phyloP scores from a whole-genome alignment of 2,797 vertebrate genomes.

The Gambusia yucatana region DNA sequence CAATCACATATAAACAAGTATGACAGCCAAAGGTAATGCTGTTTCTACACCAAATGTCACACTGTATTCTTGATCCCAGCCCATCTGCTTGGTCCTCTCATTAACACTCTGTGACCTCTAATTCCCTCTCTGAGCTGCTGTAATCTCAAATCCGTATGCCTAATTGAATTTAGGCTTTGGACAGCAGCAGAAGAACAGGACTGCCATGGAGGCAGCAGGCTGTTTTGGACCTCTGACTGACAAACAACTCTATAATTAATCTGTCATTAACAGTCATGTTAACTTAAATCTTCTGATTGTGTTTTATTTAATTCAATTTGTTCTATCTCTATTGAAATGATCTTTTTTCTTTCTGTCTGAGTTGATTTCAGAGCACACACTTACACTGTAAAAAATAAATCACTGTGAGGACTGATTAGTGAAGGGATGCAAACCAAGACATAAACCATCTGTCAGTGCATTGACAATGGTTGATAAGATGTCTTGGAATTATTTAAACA shows the following conservation, averaged over 20 bases:
- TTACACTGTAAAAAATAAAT: not conserved
- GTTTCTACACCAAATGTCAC: slow-evolving; percentile 2
- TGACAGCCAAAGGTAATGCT: not conserved
- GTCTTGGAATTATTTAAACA: not conserved
- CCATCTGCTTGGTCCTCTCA: slow-evolving; percentile 32
- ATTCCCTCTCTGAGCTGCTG: slow-evolving; percentile 21
- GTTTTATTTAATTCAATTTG: not conserved
- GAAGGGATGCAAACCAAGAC: not conserved
- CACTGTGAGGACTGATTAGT: not conserved
- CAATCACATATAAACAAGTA: not conserved
- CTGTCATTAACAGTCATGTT: not conserved
- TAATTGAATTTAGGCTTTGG: slow-evolving; percentile 20
- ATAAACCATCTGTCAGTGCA: not conserved
- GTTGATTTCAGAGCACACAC: not conserved
- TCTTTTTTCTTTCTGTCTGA: not conserved
- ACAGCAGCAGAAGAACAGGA: not conserved
- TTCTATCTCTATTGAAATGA: not conserved
- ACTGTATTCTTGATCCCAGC: slow-evolving; percentile 7
- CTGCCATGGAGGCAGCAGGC: not conserved
- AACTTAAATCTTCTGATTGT: not conserved
- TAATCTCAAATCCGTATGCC: slow-evolving; percentile 52
- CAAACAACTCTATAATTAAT: not conserved
- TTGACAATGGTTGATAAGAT: not conserved
- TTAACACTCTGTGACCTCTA: slow-evolving; percentile 21
- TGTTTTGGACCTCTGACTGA: slow-evolving; percentile 2